Conservation (phyloP, 2,113 vertebrate genomes). For the Danio rerio region GRCz12tu NC_133182.1:1220001-1220500, state of each 20-base stretch:
- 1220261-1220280: constrained; percentile 72
- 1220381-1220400: too few relatives aligned
- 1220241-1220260: constrained; percentile 75
- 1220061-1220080: constrained; percentile 65
- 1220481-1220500: too few relatives aligned
- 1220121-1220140: constrained; percentile 81
- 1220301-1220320: too few relatives aligned
- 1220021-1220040: too few relatives aligned
- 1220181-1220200: constrained; percentile 79
- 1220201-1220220: constrained; percentile 79
- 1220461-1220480: too few relatives aligned
- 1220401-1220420: too few relatives aligned
- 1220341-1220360: too few relatives aligned
- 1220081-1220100: constrained; percentile 78
- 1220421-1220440: too few relatives aligned
- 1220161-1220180: constrained; percentile 80
- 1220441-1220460: too few relatives aligned
- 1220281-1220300: not conserved
- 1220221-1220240: constrained; percentile 76
- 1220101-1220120: constrained; percentile 82
- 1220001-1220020: constrained; percentile 14
- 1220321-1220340: too few relatives aligned
- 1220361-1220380: too few relatives aligned
- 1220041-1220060: not conserved
- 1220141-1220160: constrained; percentile 79